Evolutionary conservation across 2,797 vertebrate species (phyloP).

Genomic region (Denticeps clupeoides): DNA sequence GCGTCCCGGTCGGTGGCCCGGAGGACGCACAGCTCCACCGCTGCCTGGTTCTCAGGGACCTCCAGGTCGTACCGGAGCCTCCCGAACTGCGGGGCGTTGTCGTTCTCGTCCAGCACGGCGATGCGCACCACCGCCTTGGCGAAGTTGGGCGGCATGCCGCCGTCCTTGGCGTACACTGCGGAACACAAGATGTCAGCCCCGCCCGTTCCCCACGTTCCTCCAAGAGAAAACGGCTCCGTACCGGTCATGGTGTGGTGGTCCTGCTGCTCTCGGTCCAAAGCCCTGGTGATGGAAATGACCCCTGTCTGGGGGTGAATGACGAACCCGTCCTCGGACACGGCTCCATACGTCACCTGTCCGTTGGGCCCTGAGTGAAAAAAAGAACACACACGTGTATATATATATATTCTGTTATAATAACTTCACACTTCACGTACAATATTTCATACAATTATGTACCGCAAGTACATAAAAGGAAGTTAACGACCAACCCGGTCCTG

Average conservation of each 20-base stretch:
- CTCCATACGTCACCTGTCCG: conserved; percentile 81
- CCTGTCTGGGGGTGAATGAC: conserved; percentile 79
- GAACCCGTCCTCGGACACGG: conserved; percentile 76
- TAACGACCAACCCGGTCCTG: too few species aligned
- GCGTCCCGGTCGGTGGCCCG: conserved; percentile 79
- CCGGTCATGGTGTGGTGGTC: conserved; percentile 78
- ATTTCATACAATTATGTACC: too few species aligned
- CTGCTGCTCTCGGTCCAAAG: conserved; percentile 74
- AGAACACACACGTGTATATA: conserved; percentile 1
- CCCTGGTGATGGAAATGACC: conserved; percentile 71
- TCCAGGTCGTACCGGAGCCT: conserved; percentile 68
- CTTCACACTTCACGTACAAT: too few species aligned
- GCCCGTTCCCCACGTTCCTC: too few species aligned
- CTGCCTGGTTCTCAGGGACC: conserved; percentile 81
- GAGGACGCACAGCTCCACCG: conserved; percentile 66
- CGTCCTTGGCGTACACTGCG: conserved; percentile 81
- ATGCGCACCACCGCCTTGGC: conserved; percentile 72
- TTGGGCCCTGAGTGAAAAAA: conserved; percentile 60
- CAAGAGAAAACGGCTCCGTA: conserved; percentile 31
- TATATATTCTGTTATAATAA: too few species aligned
- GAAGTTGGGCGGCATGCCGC: conserved; percentile 78
- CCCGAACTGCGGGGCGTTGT: conserved; percentile 75
- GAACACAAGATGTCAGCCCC: conserved; percentile 11
- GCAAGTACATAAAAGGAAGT: too few species aligned
- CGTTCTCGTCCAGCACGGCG: conserved; percentile 79